A percentile compares a stretch with the other conserved stretches of the same genome.
phyloP scores from a whole-genome alignment of 2,888 invertebrate genomes.

The Polymixis lichenea region DNA sequence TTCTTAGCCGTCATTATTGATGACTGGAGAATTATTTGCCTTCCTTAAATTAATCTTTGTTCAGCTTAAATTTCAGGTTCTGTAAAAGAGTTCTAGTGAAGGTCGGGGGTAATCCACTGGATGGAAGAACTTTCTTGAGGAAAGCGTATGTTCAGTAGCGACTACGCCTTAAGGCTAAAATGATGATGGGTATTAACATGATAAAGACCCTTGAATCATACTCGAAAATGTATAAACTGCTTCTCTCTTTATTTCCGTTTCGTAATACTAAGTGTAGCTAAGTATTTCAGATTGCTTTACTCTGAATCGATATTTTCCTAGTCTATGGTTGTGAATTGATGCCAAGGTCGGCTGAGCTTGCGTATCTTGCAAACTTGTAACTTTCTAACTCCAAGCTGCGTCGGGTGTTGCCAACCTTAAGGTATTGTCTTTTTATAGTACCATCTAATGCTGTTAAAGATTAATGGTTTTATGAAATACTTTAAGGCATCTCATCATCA shows the following conservation, averaged over 20 bases:
- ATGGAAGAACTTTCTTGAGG: not conserved
- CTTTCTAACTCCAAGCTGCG: slow-evolving; percentile 64
- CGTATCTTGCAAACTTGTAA: slow-evolving; percentile 56
- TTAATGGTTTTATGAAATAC: not conserved
- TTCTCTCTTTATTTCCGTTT: not conserved
- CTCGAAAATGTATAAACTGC: not conserved
- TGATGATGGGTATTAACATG: not conserved
- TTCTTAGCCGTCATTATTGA: not conserved
- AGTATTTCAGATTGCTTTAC: not conserved
- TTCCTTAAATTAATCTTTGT: not conserved
- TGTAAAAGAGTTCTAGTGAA: too few relatives aligned
- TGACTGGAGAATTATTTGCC: not conserved
- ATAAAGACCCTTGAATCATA: not conserved
- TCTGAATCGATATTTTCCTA: slow-evolving; percentile 53
- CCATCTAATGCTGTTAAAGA: not conserved
- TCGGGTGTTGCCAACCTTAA: slow-evolving; percentile 37
- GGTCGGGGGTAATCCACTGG: too few relatives aligned
- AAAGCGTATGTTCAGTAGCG: not conserved
- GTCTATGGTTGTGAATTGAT: slow-evolving; percentile 58
- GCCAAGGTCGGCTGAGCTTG: slow-evolving; percentile 63
- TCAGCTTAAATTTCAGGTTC: not conserved
- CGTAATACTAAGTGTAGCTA: too few relatives aligned
- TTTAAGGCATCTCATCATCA: not conserved
- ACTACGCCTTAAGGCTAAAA: not conserved
- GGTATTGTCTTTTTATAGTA: slow-evolving; percentile 15